phyloP scores from a whole-genome alignment of 2,888 invertebrate species.

The Volucella zonaria region DNA sequence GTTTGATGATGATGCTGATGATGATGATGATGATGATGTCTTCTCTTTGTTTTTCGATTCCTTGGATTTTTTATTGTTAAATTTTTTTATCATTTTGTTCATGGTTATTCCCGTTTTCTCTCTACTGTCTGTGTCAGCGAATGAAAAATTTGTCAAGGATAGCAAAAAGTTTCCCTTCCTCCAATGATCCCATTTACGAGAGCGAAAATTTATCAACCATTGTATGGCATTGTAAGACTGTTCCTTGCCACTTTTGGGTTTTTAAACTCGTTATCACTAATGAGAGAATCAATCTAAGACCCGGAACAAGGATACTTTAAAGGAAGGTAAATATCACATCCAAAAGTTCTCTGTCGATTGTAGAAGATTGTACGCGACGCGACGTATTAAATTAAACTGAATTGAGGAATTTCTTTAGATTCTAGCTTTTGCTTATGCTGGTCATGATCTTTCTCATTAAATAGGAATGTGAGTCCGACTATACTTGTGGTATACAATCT shows the following conservation, averaged over 20 bases:
- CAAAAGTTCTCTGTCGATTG: conserved; percentile 37
- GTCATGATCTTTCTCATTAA: conserved; percentile 56
- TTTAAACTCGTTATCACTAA: conserved; percentile 45
- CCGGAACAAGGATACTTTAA: conserved; percentile 6
- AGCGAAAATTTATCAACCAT: background rate
- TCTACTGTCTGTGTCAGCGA: background rate
- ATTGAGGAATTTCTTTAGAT: conserved; percentile 47
- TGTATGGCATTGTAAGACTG: conserved; percentile 13
- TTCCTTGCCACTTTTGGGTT: conserved; percentile 7
- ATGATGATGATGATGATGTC: conserved; percentile 19
- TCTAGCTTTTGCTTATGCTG: conserved; percentile 45
- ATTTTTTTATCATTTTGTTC: conserved; percentile 50
- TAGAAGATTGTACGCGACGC: conserved; percentile 37
- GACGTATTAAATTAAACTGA: conserved; percentile 58
- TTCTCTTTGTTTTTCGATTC: conserved; percentile 54
- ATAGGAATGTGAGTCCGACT: conserved; percentile 4
- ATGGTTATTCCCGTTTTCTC: background rate
- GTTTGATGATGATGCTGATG: background rate
- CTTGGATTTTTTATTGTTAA: conserved; percentile 40
- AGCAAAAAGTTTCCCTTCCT: background rate
- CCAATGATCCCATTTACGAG: background rate
- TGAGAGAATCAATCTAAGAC: background rate
- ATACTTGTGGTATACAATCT: background rate
- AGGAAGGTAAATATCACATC: conserved; percentile 7
- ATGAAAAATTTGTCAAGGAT: conserved; percentile 11